These are phyloP conservation scores for Drosophila fulvimacula DNA, from an alignment of 2,888 invertebrate genomes.

Conservation along the genomic window DNA sequence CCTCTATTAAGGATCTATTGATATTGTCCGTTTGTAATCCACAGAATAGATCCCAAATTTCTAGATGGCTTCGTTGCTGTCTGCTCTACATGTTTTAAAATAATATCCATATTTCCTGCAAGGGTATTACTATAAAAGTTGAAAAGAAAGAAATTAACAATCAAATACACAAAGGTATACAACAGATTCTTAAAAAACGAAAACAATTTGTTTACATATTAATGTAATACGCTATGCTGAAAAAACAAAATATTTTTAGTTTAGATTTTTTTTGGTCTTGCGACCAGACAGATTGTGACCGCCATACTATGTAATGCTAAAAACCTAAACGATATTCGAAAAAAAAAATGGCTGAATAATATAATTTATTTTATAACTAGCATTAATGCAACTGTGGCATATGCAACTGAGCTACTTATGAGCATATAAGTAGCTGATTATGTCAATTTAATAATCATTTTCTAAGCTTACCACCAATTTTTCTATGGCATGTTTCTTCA, in stretches of 20 bases:
- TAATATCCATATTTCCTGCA: background rate
- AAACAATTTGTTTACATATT: slow-evolving; percentile 12
- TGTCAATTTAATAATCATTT: slow-evolving; percentile 59
- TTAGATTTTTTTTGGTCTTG: slow-evolving; percentile 19
- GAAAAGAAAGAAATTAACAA: slow-evolving; percentile 11
- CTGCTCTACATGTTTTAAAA: background rate
- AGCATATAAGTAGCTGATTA: slow-evolving; percentile 39
- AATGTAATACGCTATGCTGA: slow-evolving; percentile 24
- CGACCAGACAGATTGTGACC: slow-evolving; percentile 13
- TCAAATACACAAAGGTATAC: slow-evolving; percentile 25
- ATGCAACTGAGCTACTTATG: slow-evolving; percentile 23
- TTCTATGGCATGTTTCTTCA: slow-evolving; percentile 14
- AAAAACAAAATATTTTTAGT: slow-evolving; percentile 16
- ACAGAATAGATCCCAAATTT: background rate
- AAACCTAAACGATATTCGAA: slow-evolving; percentile 34
- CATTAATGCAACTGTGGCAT: slow-evolving; percentile 33
- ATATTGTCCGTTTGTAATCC: background rate
- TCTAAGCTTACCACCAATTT: slow-evolving; percentile 25
- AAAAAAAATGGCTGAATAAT: slow-evolving; percentile 51
- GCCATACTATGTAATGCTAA: slow-evolving; percentile 50
- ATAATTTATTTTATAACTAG: slow-evolving; percentile 53
- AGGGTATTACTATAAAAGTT: background rate
- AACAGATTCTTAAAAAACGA: slow-evolving; percentile 1
- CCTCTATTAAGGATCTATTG: background rate
- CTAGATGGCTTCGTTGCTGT: background rate